These are phyloP conservation scores for Odobenus rosmarus DNA, from an alignment of 2,113 vertebrate genomes.

Conservation along the genomic window DNA sequence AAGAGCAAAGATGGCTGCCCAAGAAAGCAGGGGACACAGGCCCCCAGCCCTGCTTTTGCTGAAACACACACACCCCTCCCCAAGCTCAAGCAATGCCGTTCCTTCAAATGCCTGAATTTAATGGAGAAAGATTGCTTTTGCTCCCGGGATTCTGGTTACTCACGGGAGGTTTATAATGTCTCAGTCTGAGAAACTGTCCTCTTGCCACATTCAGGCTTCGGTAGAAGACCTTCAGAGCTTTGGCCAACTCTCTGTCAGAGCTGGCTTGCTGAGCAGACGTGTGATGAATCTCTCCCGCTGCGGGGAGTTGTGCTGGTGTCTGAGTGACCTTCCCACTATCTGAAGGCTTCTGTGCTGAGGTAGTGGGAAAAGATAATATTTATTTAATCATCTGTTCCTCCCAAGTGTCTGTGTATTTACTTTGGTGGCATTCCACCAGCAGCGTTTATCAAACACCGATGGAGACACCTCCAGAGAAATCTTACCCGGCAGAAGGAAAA, in stretches of 20 bases:
- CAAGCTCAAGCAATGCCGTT: no score
- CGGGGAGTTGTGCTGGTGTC: neutral
- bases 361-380: neutral
- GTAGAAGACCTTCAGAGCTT: constrained; percentile 92
- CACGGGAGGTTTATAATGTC: constrained; percentile 88
- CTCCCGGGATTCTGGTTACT: constrained; percentile 43
- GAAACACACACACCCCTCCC: no score
- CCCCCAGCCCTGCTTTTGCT: rapidly evolving
- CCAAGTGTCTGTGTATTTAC: neutral
- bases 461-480: neutral
- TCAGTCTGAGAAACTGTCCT: constrained; percentile 88
- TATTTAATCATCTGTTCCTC: neutral
- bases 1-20: neutral
- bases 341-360: neutral
- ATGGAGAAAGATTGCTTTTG: neutral
- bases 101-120: neutral
- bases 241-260: constrained; percentile 90
- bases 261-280: constrained; percentile 76
- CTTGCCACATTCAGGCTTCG: constrained; percentile 90
- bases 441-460: neutral
- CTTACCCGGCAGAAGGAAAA: neutral
- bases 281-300: constrained; percentile 36
- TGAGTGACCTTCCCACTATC: neutral
- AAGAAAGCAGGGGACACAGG: rapidly evolving
- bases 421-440: neutral